A percentile compares a stretch with the other conserved stretches of the same genome.
Conservation (phyloP, 2,888 invertebrate species). For the Julus scandinavius region DNA sequence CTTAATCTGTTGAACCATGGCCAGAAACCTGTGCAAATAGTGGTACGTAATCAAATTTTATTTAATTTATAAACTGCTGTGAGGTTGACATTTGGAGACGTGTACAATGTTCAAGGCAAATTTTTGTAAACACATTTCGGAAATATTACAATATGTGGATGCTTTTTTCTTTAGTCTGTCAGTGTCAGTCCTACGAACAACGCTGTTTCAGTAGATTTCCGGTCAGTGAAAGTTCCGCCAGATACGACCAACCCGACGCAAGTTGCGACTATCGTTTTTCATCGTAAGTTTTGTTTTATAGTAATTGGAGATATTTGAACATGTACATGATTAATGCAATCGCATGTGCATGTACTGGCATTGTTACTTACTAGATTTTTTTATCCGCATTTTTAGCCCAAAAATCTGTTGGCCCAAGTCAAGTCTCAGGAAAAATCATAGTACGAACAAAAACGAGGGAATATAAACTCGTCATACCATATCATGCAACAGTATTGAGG, state of each 20-base stretch:
- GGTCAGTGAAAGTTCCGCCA: slow-evolving; percentile 75
- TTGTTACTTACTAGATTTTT: background rate
- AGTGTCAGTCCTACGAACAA: slow-evolving; percentile 73
- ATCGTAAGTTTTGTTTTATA: slow-evolving; percentile 63
- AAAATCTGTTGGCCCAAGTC: slow-evolving; percentile 65
- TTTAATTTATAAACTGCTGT: background rate
- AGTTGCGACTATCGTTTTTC: slow-evolving; percentile 76
- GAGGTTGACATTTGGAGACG: background rate
- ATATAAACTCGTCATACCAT: slow-evolving; percentile 74
- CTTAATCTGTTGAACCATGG: slow-evolving; percentile 77
- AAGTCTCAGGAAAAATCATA: slow-evolving; percentile 68
- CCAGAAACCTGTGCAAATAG: slow-evolving; percentile 75
- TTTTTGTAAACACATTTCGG: background rate
- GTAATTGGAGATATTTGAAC: too few relatives aligned
- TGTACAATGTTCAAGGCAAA: too few relatives aligned
- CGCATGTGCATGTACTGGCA: too few relatives aligned
- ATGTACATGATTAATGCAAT: too few relatives aligned
- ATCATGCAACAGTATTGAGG: slow-evolving; percentile 67
- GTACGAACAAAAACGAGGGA: slow-evolving; percentile 68
- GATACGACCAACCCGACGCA: slow-evolving; percentile 72
- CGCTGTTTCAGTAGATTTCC: slow-evolving; percentile 76
- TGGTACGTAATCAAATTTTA: slow-evolving; percentile 67
- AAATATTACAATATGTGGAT: background rate
- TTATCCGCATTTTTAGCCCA: slow-evolving; percentile 64
- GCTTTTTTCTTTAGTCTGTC: slow-evolving; percentile 61